Base-by-base conservation (phyloP, 2,113 vertebrate species). In the Cyprinus carpio region DNA sequence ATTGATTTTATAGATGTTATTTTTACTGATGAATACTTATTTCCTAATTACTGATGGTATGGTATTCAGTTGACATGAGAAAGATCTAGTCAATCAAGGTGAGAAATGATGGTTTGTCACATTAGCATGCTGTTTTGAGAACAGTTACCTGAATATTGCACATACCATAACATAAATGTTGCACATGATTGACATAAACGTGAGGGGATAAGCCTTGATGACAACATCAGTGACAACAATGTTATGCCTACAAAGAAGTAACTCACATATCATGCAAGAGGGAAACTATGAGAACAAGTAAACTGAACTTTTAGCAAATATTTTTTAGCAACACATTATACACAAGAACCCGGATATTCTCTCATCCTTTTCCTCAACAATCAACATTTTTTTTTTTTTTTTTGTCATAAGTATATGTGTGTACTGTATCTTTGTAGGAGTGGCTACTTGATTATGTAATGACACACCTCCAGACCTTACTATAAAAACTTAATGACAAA, bases 381-480 rank as follows among this genome's bases (percentile, higher is more conserved):
- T 0, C 13, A 51, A 13, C 49, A 51, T 0, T 29, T 6, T 37
- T 23, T 12, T 11, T 51, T n/a, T n/a, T n/a, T n/a, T 10, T 23
- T 12, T 11, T 51, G 6, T n/a, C 29, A 54, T 34, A 3, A 23
- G 15, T 46, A 20, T 81, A 40, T 81, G 60, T 46, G 60, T 27
- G 16, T 49, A 4, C 13, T 34, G 10, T 13, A n/a, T 69, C 46
- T 34, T 54, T 31, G 43, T 29, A 31, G 80, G 80, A 34, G 80
- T 54, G 46, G 27, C 6, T n/a, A 25, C 1, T 29, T 81, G 3
- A 9, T 82, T 6, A 71, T 15, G 27, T 16, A 12, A 37, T 37
- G 80, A 82, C 80, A 71, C 80, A 82, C 80, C 80, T 49, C 46
- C 64, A 71, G 18, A 82, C 25, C 29, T 71, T 11, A 54, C 10